Conservation (phyloP, 1,140 invertebrate genomes). For the Phenacoccus solenopsis region DNA sequence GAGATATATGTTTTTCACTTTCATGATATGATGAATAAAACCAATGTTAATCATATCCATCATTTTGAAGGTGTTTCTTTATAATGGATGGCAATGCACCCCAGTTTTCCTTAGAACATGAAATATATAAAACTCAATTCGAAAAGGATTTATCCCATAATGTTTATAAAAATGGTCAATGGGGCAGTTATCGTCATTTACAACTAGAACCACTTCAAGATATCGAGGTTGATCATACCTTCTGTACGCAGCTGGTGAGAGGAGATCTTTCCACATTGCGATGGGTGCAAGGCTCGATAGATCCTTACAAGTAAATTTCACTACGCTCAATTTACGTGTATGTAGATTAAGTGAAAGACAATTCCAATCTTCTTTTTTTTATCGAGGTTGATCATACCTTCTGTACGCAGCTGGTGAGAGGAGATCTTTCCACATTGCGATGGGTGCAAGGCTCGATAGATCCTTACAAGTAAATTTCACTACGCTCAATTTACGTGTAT, state of each 20-base stretch:
- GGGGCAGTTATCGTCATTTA: conserved; percentile 56
- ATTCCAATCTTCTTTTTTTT: too few species aligned
- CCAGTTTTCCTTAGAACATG: conserved; percentile 44
- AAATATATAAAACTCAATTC: conserved; percentile 49
- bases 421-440: too few species aligned
- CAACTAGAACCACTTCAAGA: conserved; percentile 40
- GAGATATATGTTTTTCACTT: background rate
- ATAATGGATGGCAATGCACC: conserved; percentile 52
- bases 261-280: conserved; percentile 68
- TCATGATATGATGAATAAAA: too few species aligned
- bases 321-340: conserved; percentile 21
- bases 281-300: conserved; percentile 41
- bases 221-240: conserved; percentile 51
- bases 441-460: too few species aligned
- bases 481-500: too few species aligned
- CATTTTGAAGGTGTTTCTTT: conserved; percentile 41
- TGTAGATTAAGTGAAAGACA: too few species aligned
- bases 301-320: conserved; percentile 32
- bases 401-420: too few species aligned
- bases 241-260: conserved; percentile 67
- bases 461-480: too few species aligned
- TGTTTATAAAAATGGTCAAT: conserved; percentile 56
- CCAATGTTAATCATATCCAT: background rate
- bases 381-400: too few species aligned
- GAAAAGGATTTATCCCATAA: conserved; percentile 64